These are phyloP conservation scores for Macrotus californicus DNA, from an alignment of 2,113 vertebrate species.

Conservation along the genomic window DNA sequence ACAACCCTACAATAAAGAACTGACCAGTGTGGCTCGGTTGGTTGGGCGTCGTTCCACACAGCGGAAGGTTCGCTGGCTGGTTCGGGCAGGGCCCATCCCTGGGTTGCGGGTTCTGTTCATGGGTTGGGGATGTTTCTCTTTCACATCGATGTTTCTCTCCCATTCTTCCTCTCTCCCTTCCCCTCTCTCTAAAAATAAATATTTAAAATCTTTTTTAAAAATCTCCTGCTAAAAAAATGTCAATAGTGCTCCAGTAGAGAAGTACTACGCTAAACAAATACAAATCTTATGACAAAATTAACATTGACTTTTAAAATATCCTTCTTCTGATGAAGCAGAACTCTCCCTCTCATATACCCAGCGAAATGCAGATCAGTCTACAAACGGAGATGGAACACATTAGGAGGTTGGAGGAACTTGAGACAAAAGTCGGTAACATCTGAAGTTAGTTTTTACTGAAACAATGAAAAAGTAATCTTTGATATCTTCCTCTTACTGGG, in stretches of 20 bases:
- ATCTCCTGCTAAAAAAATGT: background rate
- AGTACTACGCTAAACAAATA: background rate
- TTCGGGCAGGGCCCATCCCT: too few species aligned
- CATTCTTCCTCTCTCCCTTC: too few species aligned
- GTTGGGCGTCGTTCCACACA: too few species aligned
- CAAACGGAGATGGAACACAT: background rate
- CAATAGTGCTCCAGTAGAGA: background rate
- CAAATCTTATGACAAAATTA: background rate
- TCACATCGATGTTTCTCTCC: too few species aligned
- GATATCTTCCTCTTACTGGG: background rate
- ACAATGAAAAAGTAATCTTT: background rate
- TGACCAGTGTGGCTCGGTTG: too few species aligned
- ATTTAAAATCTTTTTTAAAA: too few species aligned
- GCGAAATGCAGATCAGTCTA: background rate
- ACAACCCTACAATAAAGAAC: background rate
- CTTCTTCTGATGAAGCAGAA: background rate
- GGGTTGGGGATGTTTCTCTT: too few species aligned
- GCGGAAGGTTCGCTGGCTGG: too few species aligned
- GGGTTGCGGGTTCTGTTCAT: too few species aligned
- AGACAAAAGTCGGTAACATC: background rate
- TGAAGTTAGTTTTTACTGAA: background rate
- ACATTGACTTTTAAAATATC: background rate
- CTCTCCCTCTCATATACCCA: background rate
- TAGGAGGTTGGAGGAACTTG: background rate
- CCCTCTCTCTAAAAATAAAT: too few species aligned